A percentile compares a stretch with the other conserved stretches of the same genome.
Evolutionary conservation across 2,888 invertebrate species (phyloP).

Genomic region (Pecten maximus): DNA sequence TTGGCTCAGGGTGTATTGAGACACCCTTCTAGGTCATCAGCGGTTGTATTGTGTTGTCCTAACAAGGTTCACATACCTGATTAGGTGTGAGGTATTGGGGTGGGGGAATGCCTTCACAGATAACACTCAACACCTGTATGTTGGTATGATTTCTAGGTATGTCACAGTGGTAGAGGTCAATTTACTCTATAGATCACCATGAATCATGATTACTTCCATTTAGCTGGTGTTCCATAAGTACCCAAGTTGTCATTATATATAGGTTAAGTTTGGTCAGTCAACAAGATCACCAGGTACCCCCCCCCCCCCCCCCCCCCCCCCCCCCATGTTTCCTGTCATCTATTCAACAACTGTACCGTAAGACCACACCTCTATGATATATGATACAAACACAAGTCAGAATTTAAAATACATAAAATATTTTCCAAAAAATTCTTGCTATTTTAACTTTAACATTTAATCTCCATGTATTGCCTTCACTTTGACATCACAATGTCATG

Average conservation of each 20-base stretch:
- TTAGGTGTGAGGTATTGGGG: conserved; percentile 7
- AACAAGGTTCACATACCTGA: not conserved
- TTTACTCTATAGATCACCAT: not conserved
- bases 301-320: too few relatives aligned
- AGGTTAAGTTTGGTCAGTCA: not conserved
- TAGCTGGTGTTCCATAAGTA: not conserved
- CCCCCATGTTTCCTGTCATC: too few relatives aligned
- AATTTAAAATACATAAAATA: too few relatives aligned
- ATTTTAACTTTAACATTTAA: too few relatives aligned
- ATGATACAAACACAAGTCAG: too few relatives aligned
- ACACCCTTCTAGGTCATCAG: not conserved
- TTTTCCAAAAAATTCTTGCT: too few relatives aligned
- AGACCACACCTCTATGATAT: too few relatives aligned
- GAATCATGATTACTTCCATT: not conserved
- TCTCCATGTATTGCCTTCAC: too few relatives aligned
- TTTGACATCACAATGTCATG: too few relatives aligned
- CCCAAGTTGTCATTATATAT: not conserved
- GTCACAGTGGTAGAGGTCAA: not conserved
- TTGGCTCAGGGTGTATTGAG: not conserved
- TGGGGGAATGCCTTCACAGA: not conserved
- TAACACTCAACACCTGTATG: conserved; percentile 27
- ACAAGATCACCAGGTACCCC: not conserved
- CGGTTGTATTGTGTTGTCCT: not conserved
- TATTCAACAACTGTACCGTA: too few relatives aligned
- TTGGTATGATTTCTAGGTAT: not conserved